phyloP scores from a whole-genome alignment of 1,140 invertebrate species.

The Neelides sp. region DNA sequence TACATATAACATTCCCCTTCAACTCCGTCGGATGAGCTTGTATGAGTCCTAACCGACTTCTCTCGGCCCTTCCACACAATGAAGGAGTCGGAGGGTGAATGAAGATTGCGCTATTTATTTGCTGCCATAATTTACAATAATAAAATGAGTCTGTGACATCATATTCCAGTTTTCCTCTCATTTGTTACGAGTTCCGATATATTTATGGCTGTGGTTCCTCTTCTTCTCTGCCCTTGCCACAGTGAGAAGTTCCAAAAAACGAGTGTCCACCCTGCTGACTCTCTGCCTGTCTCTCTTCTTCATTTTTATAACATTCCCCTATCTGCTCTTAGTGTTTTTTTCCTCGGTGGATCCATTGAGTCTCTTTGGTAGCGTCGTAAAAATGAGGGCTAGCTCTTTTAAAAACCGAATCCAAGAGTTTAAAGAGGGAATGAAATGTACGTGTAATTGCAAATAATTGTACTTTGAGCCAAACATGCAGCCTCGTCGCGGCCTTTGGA shows the following conservation, averaged over 20 bases:
- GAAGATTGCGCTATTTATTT: constrained; percentile 22
- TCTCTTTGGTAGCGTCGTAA: background rate
- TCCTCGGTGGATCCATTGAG: background rate
- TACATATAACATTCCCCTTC: background rate
- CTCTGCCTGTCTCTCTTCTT: too few species aligned
- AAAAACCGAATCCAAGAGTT: constrained; percentile 1
- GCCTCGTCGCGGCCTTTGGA: too few species aligned
- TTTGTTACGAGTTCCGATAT: constrained; percentile 19
- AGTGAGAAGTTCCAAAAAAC: constrained; percentile 8
- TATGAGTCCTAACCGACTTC: too few species aligned
- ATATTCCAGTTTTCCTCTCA: constrained; percentile 22
- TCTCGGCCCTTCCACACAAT: background rate
- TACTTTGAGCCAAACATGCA: too few species aligned
- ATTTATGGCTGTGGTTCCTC: constrained; percentile 21
- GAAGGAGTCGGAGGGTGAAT: background rate
- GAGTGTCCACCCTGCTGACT: constrained; percentile 18
- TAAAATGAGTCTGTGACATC: constrained; percentile 24
- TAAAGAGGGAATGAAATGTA: constrained; percentile 1
- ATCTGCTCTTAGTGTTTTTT: too few species aligned
- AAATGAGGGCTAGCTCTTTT: background rate
- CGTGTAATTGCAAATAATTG: background rate
- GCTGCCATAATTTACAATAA: constrained; percentile 21
- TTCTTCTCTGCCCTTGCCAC: background rate
- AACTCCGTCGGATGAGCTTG: background rate
- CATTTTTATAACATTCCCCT: too few species aligned